Evolutionary conservation across 2,113 vertebrate genomes (phyloP), one percentile per base, ranked within the genome.

Genomic region (Seriola dumerili): DNA sequence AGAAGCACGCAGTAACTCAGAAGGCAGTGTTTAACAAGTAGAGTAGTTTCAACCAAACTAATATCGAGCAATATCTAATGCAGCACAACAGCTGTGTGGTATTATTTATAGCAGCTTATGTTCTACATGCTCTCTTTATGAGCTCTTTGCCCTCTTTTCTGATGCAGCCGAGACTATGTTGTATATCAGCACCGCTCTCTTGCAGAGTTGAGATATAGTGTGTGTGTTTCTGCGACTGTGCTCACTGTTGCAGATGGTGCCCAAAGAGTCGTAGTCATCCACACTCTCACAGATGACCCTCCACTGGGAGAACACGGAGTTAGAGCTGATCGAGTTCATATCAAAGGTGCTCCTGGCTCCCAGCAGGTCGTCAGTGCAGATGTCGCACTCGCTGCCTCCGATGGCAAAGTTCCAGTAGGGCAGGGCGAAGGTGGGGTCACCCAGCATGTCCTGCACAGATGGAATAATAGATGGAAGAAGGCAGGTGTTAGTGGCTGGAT

Each of bases 381-480:
- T 96, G 80, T 99, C 97, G 50, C 97, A 99, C 0, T 94, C 89
- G 1, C 95, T 97, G 88, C 95, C 96, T n/a, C 98, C 97, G 9
- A 96, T 98, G 65, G 97, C 97, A 88, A 99, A 99, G 91, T 99
- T 99, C 97, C 98, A 99, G 90, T 98, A 99, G 3, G 98, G 98
- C 29, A 99, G 95, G 58, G 96, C 97, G 59, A 99, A 99, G 4
- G 93, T 92, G 8, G 96, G 92, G 32, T 99, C 95, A 7, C 94
- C 95, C 29, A 99, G 86, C 97, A 99, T 97, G 63, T 96, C 95
- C 98, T 99, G 83, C 38, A 52, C 4, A 4, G 55, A 78, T 3
- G 10, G 13, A 52, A 46, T 4, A 44, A 16, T 59, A 4, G 34
- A 63, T 54, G 6, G 34, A 63, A 50, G 13, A 25, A 65, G 23